phyloP scores from a whole-genome alignment of 1,140 invertebrate species.

The Megathymus violae region DNA sequence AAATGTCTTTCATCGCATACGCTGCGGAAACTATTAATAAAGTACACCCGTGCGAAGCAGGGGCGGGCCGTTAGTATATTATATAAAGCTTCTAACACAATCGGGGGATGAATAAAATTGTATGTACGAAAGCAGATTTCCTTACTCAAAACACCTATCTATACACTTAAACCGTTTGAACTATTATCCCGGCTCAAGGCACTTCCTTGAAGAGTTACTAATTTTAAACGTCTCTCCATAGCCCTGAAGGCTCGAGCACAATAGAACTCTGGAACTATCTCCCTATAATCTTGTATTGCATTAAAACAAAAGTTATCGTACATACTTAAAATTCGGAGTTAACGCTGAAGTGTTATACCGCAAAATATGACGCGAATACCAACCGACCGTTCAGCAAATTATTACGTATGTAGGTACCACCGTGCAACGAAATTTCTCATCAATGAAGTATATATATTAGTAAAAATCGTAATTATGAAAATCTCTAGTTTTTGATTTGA shows the following conservation, averaged over 20 bases:
- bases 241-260: neutral
- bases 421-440: too few species aligned
- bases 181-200: constrained; percentile 21
- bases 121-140: too few species aligned
- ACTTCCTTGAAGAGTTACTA: constrained; percentile 23
- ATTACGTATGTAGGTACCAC: too few species aligned
- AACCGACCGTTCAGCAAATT: constrained; percentile 1
- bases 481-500: too few species aligned
- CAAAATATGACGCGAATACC: constrained; percentile 13
- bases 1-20: too few species aligned
- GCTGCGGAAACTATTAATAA: too few species aligned
- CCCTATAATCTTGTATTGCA: neutral
- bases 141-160: constrained; percentile 23
- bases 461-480: too few species aligned
- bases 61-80: too few species aligned
- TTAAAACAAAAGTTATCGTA: constrained; percentile 1
- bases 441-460: too few species aligned
- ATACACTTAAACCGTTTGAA: constrained; percentile 23
- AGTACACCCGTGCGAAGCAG: too few species aligned
- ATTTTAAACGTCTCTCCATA: constrained; percentile 14
- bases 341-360: constrained; percentile 10
- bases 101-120: too few species aligned
- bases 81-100: too few species aligned
- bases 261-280: neutral
- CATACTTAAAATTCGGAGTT: constrained; percentile 18